A percentile compares a stretch with the other conserved stretches of the same genome.
phyloP scores from a whole-genome alignment of 2,113 vertebrate species.

The Notechis scutatus region DNA sequence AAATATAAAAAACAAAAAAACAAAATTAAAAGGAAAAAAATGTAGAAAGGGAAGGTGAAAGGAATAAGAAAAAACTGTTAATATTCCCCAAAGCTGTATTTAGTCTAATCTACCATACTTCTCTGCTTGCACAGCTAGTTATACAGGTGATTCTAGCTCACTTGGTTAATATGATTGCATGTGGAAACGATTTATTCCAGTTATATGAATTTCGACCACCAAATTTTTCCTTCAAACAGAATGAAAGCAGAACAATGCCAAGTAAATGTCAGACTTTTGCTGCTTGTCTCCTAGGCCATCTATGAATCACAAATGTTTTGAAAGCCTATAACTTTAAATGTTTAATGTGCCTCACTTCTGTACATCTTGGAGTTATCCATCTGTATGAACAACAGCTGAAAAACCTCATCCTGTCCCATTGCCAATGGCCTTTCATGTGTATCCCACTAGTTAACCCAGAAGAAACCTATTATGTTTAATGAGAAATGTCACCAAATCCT shows the following conservation, averaged over 20 bases:
- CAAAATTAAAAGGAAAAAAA: neutral
- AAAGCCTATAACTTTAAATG: conserved; percentile 40
- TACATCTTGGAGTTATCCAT: conserved; percentile 24
- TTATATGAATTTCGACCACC: conserved; percentile 10
- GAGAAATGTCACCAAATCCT: conserved; percentile 55
- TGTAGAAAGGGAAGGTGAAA: neutral
- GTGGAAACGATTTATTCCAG: conserved; percentile 34
- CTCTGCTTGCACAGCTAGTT: neutral
- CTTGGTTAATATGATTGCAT: neutral
- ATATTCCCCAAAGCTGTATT: neutral
- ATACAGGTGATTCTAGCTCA: neutral
- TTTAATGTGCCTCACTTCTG: conserved; percentile 56
- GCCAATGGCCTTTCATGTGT: conserved; percentile 39
- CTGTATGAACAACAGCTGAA: conserved; percentile 59
- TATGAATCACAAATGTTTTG: conserved; percentile 33
- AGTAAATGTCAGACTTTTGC: conserved; percentile 35
- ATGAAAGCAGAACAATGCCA: conserved; percentile 33
- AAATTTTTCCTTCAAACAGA: neutral
- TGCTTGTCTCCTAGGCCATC: conserved; percentile 51
- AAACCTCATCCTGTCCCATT: conserved; percentile 29
- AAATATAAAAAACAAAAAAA: neutral
- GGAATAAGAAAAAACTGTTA: neutral
- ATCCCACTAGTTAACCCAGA: conserved; percentile 48
- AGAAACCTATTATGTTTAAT: conserved; percentile 59
- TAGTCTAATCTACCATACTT: neutral